Evolutionary conservation across 2,113 vertebrate species (phyloP).

Genomic region (Platichthys flesus): DNA sequence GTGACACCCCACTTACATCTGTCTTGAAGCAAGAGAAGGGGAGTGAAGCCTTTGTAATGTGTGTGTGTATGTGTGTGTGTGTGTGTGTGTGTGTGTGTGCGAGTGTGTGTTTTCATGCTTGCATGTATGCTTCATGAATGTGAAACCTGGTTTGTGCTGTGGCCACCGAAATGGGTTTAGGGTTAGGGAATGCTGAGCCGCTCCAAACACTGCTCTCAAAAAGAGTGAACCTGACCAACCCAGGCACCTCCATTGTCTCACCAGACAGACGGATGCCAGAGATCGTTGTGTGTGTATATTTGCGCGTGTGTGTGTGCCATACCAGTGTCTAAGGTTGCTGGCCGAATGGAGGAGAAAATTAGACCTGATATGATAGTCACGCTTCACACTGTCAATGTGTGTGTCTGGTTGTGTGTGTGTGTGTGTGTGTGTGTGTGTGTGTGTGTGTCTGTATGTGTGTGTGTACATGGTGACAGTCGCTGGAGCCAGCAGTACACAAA

Average conservation of each 20-base stretch:
- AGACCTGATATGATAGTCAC: constrained; percentile 78
- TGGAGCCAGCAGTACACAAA: constrained; percentile 66
- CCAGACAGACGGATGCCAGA: no score
- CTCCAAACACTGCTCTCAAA: no score
- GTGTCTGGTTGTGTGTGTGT: constrained; percentile 33
- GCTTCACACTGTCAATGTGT: constrained; percentile 54
- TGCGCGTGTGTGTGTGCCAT: constrained; percentile 9
- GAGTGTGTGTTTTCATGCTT: neutral
- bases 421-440: constrained; percentile 45
- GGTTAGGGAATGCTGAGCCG: neutral
- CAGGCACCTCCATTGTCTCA: no score
- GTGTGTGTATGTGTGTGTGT: neutral
- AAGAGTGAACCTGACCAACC: no score
- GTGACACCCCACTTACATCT: constrained; percentile 61
- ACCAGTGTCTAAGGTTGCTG: constrained; percentile 69
- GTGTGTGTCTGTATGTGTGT: neutral
- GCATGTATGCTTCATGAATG: constrained; percentile 10
- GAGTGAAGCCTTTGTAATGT: constrained; percentile 31
- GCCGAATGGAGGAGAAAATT: constrained; percentile 83
- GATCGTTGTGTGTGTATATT: neutral
- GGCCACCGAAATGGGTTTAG: neutral
- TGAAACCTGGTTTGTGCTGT: neutral
- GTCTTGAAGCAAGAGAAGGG: constrained; percentile 51
- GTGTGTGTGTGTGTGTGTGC: constrained; percentile 8
- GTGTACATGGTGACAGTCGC: constrained; percentile 51